Percentiles rank a stretch among this genome's conserved stretches.
These are phyloP conservation scores for Platorchestia sp. DNA, from an alignment of 1,140 invertebrate species.

Conservation along the genomic window DNA sequence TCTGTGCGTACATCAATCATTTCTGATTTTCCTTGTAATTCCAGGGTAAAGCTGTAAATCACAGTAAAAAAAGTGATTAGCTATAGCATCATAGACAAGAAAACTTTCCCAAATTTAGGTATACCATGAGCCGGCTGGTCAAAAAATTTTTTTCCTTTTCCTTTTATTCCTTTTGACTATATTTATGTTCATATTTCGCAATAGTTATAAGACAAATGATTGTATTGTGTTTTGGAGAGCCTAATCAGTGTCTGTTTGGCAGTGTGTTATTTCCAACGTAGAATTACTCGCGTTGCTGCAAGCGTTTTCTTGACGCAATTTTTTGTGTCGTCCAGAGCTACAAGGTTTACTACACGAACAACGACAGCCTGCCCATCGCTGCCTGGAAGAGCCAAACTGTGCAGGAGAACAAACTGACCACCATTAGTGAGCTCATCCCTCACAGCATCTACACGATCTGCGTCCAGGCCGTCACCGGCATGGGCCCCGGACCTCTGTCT, in stretches of 20 bases:
- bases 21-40: too few species aligned
- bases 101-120: too few species aligned
- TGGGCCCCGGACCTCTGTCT: slow-evolving; percentile 91
- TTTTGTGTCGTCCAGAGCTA: slow-evolving; percentile 83
- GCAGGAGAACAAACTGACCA: slow-evolving; percentile 93
- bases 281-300: background rate
- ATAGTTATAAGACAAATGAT: background rate
- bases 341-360: slow-evolving; percentile 96
- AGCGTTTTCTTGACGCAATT: background rate
- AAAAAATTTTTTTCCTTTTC: too few species aligned
- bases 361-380: slow-evolving; percentile 85
- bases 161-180: background rate
- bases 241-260: background rate
- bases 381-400: slow-evolving; percentile 94
- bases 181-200: background rate
- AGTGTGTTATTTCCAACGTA: too few species aligned
- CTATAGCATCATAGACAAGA: too few species aligned
- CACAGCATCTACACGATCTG: slow-evolving; percentile 92
- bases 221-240: background rate
- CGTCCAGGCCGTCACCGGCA: slow-evolving; percentile 91
- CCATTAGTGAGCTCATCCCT: slow-evolving; percentile 89
- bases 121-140: too few species aligned
- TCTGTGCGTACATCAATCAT: too few species aligned
- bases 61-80: too few species aligned
- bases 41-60: too few species aligned